Evolutionary conservation across 1,140 invertebrate species (phyloP).

Genomic region (Muscidifurax raptorellus): DNA sequence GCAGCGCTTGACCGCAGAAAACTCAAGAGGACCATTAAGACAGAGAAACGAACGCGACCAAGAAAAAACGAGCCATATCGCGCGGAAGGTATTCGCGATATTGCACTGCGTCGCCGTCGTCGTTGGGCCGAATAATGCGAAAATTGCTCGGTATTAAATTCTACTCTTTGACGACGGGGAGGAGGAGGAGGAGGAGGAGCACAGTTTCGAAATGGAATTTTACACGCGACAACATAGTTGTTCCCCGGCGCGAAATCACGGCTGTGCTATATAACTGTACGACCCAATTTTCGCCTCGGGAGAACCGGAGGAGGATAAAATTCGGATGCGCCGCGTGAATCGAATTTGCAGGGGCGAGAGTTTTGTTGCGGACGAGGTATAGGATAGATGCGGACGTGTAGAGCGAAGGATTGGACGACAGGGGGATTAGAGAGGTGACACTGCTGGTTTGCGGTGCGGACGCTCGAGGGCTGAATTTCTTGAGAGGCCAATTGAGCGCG

Average conservation of each 20-base stretch:
- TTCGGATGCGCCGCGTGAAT: neutral
- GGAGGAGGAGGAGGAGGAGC: neutral
- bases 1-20: neutral
- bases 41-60: too few relatives aligned
- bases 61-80: neutral
- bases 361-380: neutral
- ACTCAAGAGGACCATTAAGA: neutral
- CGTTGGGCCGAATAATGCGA: conserved; percentile 21
- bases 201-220: conserved; percentile 26
- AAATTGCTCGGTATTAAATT: conserved; percentile 43
- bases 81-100: conserved; percentile 30
- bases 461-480: neutral
- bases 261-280: neutral
- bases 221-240: conserved; percentile 22
- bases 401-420: neutral
- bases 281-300: neutral
- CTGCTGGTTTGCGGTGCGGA: neutral
- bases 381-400: too few relatives aligned
- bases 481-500: neutral
- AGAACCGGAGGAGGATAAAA: neutral
- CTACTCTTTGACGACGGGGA: conserved; percentile 28
- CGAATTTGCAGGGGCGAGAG: neutral
- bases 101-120: conserved; percentile 2
- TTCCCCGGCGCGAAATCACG: neutral
- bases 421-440: neutral